Conservation (phyloP, 1,140 invertebrate genomes). For the Anoplolepis gracilipes region DNA sequence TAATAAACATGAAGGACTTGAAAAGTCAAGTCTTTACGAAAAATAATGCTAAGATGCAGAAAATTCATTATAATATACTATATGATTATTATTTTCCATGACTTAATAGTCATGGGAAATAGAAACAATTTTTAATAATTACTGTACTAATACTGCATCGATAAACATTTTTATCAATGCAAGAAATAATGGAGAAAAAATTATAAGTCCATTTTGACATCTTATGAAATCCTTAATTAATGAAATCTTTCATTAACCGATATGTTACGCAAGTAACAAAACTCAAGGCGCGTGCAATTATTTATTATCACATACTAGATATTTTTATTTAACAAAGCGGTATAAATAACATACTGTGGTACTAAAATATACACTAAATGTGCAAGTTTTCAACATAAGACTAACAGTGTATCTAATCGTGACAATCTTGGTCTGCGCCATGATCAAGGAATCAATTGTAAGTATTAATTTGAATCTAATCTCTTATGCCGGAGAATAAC, state of each 20-base stretch:
- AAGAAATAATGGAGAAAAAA: too few relatives aligned
- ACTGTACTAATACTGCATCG: too few relatives aligned
- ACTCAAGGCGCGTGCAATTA: slow-evolving; percentile 45
- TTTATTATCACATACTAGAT: slow-evolving; percentile 45
- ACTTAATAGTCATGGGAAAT: too few relatives aligned
- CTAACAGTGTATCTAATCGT: slow-evolving; percentile 61
- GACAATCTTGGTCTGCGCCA: slow-evolving; percentile 60
- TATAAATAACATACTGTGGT: slow-evolving; percentile 54
- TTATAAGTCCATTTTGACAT: too few relatives aligned
- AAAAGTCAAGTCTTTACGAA: too few relatives aligned
- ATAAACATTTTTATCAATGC: too few relatives aligned
- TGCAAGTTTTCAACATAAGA: slow-evolving; percentile 43
- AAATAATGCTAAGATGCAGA: too few relatives aligned
- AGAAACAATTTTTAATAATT: too few relatives aligned
- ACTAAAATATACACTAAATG: background rate
- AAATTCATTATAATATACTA: too few relatives aligned
- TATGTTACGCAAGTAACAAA: slow-evolving; percentile 1
- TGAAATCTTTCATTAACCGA: slow-evolving; percentile 16
- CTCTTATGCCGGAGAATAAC: background rate
- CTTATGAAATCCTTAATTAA: too few relatives aligned
- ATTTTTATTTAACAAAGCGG: background rate
- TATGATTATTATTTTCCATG: too few relatives aligned
- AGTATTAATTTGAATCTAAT: background rate
- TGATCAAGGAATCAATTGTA: slow-evolving; percentile 53
- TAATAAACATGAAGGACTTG: too few relatives aligned